Evolutionary conservation across 1,140 invertebrate species (phyloP).

Genomic region (Conus ventricosus): DNA sequence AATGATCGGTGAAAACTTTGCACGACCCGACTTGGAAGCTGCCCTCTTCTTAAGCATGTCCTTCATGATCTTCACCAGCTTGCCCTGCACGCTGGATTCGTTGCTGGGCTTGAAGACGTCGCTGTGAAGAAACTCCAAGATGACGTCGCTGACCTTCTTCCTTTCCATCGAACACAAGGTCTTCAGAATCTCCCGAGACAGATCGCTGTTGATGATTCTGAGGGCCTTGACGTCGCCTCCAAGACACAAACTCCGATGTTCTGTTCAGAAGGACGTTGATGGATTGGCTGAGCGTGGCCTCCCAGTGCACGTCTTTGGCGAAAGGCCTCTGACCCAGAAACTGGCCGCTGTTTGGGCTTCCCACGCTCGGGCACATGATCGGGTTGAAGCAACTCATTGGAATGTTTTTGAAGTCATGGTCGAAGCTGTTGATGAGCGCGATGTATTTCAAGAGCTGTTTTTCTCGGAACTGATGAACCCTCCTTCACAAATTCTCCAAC

Average conservation of each 20-base stretch:
- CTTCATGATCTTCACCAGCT: slow-evolving; percentile 47
- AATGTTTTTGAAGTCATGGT: slow-evolving; percentile 47
- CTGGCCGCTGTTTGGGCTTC: not conserved
- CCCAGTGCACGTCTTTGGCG: slow-evolving; percentile 42
- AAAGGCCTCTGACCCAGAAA: not conserved
- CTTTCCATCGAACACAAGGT: slow-evolving; percentile 30
- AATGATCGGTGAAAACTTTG: slow-evolving; percentile 53
- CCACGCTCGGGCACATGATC: slow-evolving; percentile 30
- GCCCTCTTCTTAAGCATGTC: slow-evolving; percentile 47
- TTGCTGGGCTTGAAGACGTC: slow-evolving; percentile 36
- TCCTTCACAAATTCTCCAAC: slow-evolving; percentile 48
- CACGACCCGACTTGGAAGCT: slow-evolving; percentile 27
- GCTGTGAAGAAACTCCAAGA: slow-evolving; percentile 41
- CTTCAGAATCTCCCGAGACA: slow-evolving; percentile 51
- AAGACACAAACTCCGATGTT: slow-evolving; percentile 35
- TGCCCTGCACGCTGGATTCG: slow-evolving; percentile 24
- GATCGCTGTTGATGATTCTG: slow-evolving; percentile 44
- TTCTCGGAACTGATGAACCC: slow-evolving; percentile 44
- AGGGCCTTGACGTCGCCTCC: slow-evolving; percentile 34
- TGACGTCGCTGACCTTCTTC: slow-evolving; percentile 43
- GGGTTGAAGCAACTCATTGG: slow-evolving; percentile 50
- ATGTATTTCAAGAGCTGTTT: slow-evolving; percentile 51
- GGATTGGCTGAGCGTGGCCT: slow-evolving; percentile 45
- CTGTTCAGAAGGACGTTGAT: slow-evolving; percentile 50
- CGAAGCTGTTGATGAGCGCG: slow-evolving; percentile 54